Conservation (phyloP, 92 coral and sea anemone species). For the Plumapathes pennacea region DNA sequence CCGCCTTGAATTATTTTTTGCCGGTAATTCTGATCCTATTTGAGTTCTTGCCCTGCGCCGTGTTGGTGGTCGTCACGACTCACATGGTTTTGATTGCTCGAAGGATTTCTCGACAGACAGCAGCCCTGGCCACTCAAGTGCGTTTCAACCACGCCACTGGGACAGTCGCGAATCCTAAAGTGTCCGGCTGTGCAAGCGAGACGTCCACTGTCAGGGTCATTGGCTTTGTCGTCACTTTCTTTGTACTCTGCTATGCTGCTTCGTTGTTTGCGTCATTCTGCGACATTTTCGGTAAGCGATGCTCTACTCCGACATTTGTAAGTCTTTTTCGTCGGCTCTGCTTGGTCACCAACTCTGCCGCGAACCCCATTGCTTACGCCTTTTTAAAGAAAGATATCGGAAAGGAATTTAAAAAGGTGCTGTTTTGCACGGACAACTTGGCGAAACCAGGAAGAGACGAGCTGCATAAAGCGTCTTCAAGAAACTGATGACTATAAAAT, state of each 20-base stretch:
- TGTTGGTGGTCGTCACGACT: constrained; percentile 6
- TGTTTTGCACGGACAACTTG: too few relatives aligned
- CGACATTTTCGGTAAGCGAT: too few relatives aligned
- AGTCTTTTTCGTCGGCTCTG: constrained; percentile 6
- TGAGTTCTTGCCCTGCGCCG: constrained; percentile 2
- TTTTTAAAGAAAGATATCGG: constrained; percentile 1
- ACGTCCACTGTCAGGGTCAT: too few relatives aligned
- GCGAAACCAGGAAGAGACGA: too few relatives aligned
- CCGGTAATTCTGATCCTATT: background rate
- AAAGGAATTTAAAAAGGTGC: background rate
- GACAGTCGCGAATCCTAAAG: background rate
- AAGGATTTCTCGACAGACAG: constrained; percentile 1
- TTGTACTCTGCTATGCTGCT: too few relatives aligned
- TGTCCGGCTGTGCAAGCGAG: background rate
- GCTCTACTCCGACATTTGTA: too few relatives aligned
- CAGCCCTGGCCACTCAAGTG: background rate
- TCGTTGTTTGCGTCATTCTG: too few relatives aligned
- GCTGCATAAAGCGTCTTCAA: too few relatives aligned
- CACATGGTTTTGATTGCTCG: constrained; percentile 1
- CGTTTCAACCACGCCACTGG: constrained; percentile 4
- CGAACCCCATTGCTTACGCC: constrained; percentile 6
- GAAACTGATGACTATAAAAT: too few relatives aligned
- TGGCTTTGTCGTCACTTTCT: too few relatives aligned
- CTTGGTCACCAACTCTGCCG: background rate
- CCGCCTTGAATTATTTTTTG: background rate